A percentile compares a stretch with the other conserved stretches of the same genome.
These are phyloP conservation scores for Muscicapa adusta DNA, from an alignment of 2,113 vertebrate species.

Conservation along the genomic window DNA sequence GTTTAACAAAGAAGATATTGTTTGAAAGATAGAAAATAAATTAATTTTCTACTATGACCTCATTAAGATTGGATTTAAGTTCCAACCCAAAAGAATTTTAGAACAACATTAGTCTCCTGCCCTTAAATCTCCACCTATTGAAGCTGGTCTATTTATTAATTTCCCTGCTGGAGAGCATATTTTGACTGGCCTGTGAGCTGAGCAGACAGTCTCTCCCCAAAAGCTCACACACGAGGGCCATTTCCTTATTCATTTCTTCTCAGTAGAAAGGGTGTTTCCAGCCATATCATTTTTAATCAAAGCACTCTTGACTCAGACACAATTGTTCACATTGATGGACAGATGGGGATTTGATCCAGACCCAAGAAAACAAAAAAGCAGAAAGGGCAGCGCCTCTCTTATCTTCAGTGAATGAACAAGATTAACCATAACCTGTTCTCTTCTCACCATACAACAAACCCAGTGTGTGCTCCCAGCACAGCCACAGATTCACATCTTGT, in stretches of 20 bases:
- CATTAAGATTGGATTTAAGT: constrained; percentile 63
- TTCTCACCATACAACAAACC: constrained; percentile 52
- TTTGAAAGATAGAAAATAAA: constrained; percentile 57
- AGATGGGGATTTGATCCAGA: constrained; percentile 48
- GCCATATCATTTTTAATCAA: constrained; percentile 59
- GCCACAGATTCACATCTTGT: constrained; percentile 59
- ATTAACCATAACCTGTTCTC: constrained; percentile 64
- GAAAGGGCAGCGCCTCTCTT: constrained; percentile 39
- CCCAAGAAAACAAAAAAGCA: constrained; percentile 19
- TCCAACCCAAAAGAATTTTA: constrained; percentile 57
- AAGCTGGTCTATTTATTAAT: constrained; percentile 43
- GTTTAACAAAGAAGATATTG: constrained; percentile 47
- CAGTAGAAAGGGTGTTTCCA: constrained; percentile 47
- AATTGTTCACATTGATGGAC: constrained; percentile 56
- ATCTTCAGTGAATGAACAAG: constrained; percentile 38
- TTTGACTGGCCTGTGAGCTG: constrained; percentile 47
- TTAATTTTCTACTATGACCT: constrained; percentile 48
- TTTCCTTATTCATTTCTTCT: constrained; percentile 49
- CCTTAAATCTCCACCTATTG: constrained; percentile 46
- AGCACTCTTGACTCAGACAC: constrained; percentile 51
- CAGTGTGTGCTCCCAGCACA: constrained; percentile 48
- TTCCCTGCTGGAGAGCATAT: constrained; percentile 57
- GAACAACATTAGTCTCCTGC: constrained; percentile 45
- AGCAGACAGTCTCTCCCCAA: constrained; percentile 49
- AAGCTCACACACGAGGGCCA: constrained; percentile 39